Percentiles rank a stretch among this genome's conserved stretches.
Conservation (phyloP, 2,797 vertebrate genomes). For the Siniperca scherzeri region DNA sequence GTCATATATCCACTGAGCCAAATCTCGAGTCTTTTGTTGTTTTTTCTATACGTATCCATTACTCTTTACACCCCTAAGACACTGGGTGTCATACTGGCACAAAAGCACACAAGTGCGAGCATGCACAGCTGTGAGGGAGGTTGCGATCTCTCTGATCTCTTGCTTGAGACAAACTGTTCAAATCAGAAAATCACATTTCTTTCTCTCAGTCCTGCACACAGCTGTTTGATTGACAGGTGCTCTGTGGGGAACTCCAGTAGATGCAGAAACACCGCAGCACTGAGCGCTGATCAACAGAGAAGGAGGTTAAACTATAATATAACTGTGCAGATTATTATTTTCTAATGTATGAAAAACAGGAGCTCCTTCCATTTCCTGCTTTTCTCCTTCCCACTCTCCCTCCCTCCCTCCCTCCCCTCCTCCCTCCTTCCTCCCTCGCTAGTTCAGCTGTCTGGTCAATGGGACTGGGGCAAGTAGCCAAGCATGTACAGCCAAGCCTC, state of each 20-base stretch:
- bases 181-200: background rate
- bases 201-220: background rate
- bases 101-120: background rate
- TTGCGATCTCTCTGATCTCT: background rate
- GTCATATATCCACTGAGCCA: background rate
- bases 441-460: constrained; percentile 97
- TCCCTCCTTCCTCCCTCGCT: constrained; percentile 62
- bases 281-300: constrained; percentile 5
- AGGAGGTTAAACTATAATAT: constrained; percentile 10
- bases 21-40: background rate
- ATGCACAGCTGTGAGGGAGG: background rate
- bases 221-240: background rate
- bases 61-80: background rate
- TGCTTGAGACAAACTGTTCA: background rate
- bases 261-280: background rate
- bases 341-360: constrained; percentile 47
- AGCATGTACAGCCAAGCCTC: constrained; percentile 87
- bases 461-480: constrained; percentile 93
- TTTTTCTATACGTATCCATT: background rate
- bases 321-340: constrained; percentile 50
- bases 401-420: constrained; percentile 57
- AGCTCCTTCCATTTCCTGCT: constrained; percentile 53
- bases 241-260: background rate
- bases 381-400: constrained; percentile 10
- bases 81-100: background rate